Conservation (phyloP, 1,140 invertebrate species). For the Drusus annulatus region DNA sequence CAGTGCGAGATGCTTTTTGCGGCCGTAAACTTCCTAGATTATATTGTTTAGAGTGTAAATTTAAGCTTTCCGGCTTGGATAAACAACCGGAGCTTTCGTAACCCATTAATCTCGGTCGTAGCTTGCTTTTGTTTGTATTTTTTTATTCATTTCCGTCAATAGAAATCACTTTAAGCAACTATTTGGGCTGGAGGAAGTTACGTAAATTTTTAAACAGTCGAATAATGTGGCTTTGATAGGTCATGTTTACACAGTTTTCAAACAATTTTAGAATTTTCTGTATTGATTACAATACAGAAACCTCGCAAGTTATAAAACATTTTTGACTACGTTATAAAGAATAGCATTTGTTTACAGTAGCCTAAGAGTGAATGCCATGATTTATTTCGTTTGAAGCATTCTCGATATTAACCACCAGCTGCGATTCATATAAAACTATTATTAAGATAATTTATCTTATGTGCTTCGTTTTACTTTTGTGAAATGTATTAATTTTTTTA, state of each 20-base stretch:
- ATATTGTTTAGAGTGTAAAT: slow-evolving; percentile 36
- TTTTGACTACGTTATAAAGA: no score
- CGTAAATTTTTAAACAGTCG: not conserved
- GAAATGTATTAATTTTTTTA: no score
- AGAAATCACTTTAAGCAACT: not conserved
- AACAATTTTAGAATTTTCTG: not conserved
- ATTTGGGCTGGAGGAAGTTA: not conserved
- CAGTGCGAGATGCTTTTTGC: not conserved
- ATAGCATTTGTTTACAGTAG: no score
- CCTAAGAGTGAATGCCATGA: no score
- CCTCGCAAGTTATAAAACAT: no score
- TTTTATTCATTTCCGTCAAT: slow-evolving; percentile 1
- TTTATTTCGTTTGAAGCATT: no score
- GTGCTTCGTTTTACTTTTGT: no score
- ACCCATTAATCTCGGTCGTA: slow-evolving; percentile 31
- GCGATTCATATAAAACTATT: no score
- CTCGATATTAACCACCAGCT: no score
- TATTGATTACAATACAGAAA: no score
- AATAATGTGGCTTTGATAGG: not conserved
- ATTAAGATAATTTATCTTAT: no score
- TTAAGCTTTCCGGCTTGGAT: slow-evolving; percentile 20
- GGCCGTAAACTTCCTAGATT: slow-evolving; percentile 17
- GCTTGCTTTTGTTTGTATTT: slow-evolving; percentile 3
- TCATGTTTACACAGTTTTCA: not conserved
- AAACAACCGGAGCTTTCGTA: slow-evolving; percentile 36